These are phyloP conservation scores for Tichodroma muraria DNA, from an alignment of 2,113 vertebrate genomes.

Conservation along the genomic window DNA sequence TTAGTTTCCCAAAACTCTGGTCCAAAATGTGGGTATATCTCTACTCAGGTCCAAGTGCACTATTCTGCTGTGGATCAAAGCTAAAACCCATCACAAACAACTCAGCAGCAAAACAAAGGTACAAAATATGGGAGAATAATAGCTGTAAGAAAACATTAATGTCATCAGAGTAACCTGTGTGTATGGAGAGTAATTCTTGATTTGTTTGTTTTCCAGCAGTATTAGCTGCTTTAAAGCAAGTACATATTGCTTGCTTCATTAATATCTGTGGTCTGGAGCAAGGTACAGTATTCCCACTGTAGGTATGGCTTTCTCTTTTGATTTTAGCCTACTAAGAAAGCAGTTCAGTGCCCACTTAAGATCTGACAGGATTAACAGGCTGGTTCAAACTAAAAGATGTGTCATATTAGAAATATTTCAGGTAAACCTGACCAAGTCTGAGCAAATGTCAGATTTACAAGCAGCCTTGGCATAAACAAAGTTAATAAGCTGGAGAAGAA, in stretches of 20 bases:
- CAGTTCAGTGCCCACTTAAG: neutral
- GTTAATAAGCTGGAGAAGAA: neutral
- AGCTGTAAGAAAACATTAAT: neutral
- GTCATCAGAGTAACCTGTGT: neutral
- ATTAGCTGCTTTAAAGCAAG: neutral
- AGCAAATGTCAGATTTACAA: neutral
- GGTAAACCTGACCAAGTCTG: neutral
- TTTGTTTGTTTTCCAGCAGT: neutral
- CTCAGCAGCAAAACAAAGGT: neutral
- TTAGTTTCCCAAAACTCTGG: neutral
- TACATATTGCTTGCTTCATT: neutral
- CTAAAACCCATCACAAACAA: neutral
- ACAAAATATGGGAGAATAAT: neutral
- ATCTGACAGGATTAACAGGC: neutral
- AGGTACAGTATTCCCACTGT: neutral
- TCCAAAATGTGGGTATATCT: neutral
- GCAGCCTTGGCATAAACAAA: neutral
- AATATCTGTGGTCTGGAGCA: neutral
- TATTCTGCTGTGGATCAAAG: neutral
- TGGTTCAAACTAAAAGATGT: neutral
- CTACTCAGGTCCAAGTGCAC: neutral
- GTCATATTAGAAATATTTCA: neutral
- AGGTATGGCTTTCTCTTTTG: neutral
- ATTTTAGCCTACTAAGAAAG: neutral
- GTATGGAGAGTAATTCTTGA: neutral